A percentile compares a stretch with the other conserved stretches of the same genome.
Conservation (phyloP, 1,140 invertebrate genomes). For the Ceratitis capitata region DNA sequence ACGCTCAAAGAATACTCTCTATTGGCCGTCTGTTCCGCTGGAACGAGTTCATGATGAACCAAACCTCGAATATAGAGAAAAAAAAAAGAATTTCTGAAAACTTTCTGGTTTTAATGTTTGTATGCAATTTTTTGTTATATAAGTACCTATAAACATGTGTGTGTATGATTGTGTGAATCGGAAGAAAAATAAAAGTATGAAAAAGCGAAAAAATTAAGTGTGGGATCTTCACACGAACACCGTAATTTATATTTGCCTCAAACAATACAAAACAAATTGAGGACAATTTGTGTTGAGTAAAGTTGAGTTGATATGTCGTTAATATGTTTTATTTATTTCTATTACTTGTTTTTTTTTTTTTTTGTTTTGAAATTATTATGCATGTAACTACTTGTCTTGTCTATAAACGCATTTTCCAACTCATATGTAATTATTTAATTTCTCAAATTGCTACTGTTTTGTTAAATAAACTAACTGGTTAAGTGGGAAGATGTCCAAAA, state of each 20-base stretch:
- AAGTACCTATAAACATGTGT: not conserved
- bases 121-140: not conserved
- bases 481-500: not conserved
- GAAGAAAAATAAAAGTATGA: not conserved
- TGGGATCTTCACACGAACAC: conserved; percentile 26
- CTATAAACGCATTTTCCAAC: not conserved
- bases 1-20: too few species aligned
- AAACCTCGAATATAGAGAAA: too few species aligned
- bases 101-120: too few species aligned
- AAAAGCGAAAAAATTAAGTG: not conserved
- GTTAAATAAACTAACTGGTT: not conserved
- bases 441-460: conserved; percentile 2
- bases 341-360: not conserved
- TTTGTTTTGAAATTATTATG: too few species aligned
- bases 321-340: too few species aligned
- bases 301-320: not conserved
- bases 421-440: conserved; percentile 26
- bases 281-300: conserved; percentile 14
- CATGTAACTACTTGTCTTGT: not conserved
- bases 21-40: too few species aligned
- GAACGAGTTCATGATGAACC: too few species aligned
- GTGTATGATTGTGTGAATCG: not conserved
- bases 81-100: too few species aligned
- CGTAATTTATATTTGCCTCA: not conserved
- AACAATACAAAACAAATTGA: conserved; percentile 23